Percentiles rank a stretch among this genome's conserved stretches.
Conservation (phyloP, 2,113 vertebrate genomes). For the Felis chaus region DNA sequence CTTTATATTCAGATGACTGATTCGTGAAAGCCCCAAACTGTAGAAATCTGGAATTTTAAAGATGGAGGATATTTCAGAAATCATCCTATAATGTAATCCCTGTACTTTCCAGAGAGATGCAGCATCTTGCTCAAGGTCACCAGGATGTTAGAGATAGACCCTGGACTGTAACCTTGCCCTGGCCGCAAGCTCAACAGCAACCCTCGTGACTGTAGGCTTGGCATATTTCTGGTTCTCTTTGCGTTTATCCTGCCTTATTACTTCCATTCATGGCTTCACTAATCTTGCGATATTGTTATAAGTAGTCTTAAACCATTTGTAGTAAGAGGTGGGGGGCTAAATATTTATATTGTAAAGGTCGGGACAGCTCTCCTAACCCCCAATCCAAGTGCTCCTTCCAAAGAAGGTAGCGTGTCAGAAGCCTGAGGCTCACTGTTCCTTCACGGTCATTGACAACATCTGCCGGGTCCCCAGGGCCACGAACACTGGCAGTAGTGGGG, state of each 20-base stretch:
- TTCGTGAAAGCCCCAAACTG: neutral
- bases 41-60: neutral
- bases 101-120: neutral
- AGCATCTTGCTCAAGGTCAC: neutral
- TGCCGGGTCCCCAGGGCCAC: neutral
- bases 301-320: neutral
- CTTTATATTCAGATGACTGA: neutral
- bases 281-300: neutral
- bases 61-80: constrained; percentile 14
- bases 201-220: neutral
- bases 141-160: neutral
- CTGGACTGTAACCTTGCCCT: neutral
- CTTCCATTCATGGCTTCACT: constrained; percentile 21
- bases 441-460: neutral
- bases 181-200: neutral
- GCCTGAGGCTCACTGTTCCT: neutral
- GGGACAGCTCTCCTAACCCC: neutral
- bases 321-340: neutral
- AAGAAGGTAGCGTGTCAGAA: neutral
- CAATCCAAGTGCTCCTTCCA: neutral
- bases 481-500: neutral
- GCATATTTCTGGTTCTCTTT: neutral
- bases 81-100: neutral
- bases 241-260: neutral
- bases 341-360: neutral